Base-by-base conservation (phyloP, 2,797 vertebrate species). In the Champsocephalus gunnari region DNA sequence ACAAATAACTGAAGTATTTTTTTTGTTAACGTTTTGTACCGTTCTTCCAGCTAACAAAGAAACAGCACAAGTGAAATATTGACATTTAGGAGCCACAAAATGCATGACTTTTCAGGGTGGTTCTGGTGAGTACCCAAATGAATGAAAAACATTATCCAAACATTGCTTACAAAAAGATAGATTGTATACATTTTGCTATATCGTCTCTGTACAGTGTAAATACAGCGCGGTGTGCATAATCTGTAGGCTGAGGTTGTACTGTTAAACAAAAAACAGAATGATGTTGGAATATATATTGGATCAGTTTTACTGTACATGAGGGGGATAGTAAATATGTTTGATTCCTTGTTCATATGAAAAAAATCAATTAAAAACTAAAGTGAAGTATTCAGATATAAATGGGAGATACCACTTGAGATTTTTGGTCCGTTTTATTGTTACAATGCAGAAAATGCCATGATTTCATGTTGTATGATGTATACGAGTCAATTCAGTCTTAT, bases 191-290 rank as follows among this genome's bases (percentile, higher is more conserved):
- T 88, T 90, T 92, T 87, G 74, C 79, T 80, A 87, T 86, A 79
- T 67, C 71, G 72, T 87, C 66, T 90, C 85, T 95, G 90, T 95
- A 94, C 79, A 93, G 92, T 94, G 93, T 94, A 94, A 83, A 92
- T 93, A 93, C 62, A 63, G 80, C 60, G 56, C 79, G 74, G 79
- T 85, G 87, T 90, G 80, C 80, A 49, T 58, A 69, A 81, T 81
- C 83, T 91, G 76, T 84, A 64, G 76, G 82, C 81, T 81, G 68
- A 86, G 58, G 51, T 80, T 34, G 66, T 77, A 87, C 79, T 90
- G 83, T 91, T 21, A 72, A 73, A 72, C 45, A 28, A 49, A 13
- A 53, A 19, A 58, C 49, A 77, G 50, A 84, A 68, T 65, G 47
- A 87, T 79, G 82, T 82, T 80, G 65, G 81, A 89, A 82, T 93